Evolutionary conservation across 1,140 invertebrate genomes (phyloP), one percentile per base, ranked within the genome.

Genomic region (Scylla paramamosain): DNA sequence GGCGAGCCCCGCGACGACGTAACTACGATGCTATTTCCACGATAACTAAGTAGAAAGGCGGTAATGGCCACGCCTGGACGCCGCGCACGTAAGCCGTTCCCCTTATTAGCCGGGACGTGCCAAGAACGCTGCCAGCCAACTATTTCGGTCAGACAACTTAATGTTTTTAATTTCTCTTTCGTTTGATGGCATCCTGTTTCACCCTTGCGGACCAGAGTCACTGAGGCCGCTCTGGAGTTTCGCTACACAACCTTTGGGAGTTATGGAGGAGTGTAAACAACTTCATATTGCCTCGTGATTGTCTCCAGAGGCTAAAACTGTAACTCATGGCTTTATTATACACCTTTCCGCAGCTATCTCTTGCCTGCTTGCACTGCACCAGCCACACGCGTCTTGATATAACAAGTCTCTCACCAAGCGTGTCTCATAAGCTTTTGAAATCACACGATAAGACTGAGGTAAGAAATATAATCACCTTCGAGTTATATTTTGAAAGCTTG

Each of bases 11-110:
- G 67, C 59, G 16, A 91, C 39, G 90, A 77, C 90, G 28, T 91
- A 91, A 77, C 48, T 39, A 28, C 90, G 29, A 39, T n/a, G 29
- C 25, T 77, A 77, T 77, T 77, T 77, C 59, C 90, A 39, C 29
- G 46, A 32, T 77, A 91, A 46, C 59, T 91, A 91, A 91, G 14
- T 77, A 59, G 32, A 39, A 77, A 39, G 59, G 90, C 10, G 48
- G 14, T 77, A 91, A 91, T 91, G 59, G 52, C 29, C 14, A 32
- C 90, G 14, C 90, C 52, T 77, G 59, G 90, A 91, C 52, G n/a
- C 52, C 25, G 6, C 31, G 59, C 90, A 91, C 90, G 90, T 91
- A 77, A 87, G 39, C 84, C 14, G 31, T 87, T 87, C 84, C 84
- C 48, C 59, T 77, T 67, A 77, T 91, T 77, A 91, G 52, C 16